phyloP scores from a whole-genome alignment of 2,797 vertebrate species.

The Tapirus indicus region DNA sequence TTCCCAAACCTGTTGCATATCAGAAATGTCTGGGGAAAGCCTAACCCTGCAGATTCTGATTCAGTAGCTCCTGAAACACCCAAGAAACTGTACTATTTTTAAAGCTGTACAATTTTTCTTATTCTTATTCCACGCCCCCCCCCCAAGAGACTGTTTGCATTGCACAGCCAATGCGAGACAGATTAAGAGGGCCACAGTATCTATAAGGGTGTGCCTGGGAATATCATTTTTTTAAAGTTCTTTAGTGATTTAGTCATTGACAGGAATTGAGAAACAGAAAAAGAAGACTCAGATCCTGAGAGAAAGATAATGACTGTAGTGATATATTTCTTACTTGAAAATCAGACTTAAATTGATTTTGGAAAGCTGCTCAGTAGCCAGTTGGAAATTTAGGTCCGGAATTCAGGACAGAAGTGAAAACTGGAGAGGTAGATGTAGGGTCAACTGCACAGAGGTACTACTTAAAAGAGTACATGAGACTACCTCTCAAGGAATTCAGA shows the following conservation, averaged over 20 bases:
- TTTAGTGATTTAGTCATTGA: conserved; percentile 22
- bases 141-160: not conserved
- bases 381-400: conserved; percentile 17
- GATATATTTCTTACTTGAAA: not conserved
- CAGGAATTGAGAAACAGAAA: not conserved
- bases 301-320: not conserved
- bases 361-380: not conserved
- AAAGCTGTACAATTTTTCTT: not conserved
- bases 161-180: not conserved
- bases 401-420: not conserved
- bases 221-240: conserved; percentile 6
- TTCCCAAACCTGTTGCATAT: not conserved
- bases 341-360: conserved; percentile 12
- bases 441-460: not conserved
- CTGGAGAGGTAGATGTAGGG: not conserved
- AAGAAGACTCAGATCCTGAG: not conserved
- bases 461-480: conserved; percentile 7
- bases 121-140: not conserved
- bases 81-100: conserved; percentile 5
- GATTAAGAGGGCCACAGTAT: not conserved
- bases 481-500: not conserved
- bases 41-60: not conserved
- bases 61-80: not conserved
- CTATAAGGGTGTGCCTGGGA: not conserved
- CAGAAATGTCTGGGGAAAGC: not conserved